These are phyloP conservation scores for Anadara kagoshimensis DNA, from an alignment of 1,140 invertebrate genomes.

Conservation along the genomic window DNA sequence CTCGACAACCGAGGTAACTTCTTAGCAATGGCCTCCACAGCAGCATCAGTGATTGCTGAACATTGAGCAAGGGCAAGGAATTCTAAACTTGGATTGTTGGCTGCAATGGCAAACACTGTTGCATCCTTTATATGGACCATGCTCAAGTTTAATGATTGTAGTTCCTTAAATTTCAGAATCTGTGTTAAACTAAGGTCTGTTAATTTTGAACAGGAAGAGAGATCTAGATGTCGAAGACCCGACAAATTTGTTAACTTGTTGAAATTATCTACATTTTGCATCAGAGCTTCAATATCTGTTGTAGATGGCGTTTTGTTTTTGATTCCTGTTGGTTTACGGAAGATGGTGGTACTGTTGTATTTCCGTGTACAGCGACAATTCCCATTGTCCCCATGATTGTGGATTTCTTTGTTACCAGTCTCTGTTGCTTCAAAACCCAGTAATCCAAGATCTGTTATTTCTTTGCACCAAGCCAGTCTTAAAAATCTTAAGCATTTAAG, in stretches of 20 bases:
- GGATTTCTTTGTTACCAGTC: conserved; percentile 30
- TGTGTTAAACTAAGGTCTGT: conserved; percentile 83
- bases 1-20: conserved; percentile 78
- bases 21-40: conserved; percentile 77
- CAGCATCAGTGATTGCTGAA: conserved; percentile 78
- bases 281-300: conserved; percentile 67
- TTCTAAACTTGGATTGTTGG: conserved; percentile 82
- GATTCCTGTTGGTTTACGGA: conserved; percentile 65
- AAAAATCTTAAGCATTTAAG: conserved; percentile 78
- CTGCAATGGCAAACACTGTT: conserved; percentile 79
- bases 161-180: conserved; percentile 80
- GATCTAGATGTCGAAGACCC: conserved; percentile 78
- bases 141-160: conserved; percentile 79
- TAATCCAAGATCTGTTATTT: conserved; percentile 81
- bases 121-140: conserved; percentile 81
- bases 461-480: conserved; percentile 80
- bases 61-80: conserved; percentile 80
- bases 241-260: conserved; percentile 76
- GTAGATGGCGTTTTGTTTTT: conserved; percentile 73
- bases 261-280: conserved; percentile 40
- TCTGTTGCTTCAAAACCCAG: conserved; percentile 77
- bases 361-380: conserved; percentile 56
- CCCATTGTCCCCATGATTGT: conserved; percentile 39
- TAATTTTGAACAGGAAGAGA: conserved; percentile 81
- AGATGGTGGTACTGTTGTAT: conserved; percentile 48